Base-by-base conservation (phyloP, 2,888 invertebrate genomes). In the Hoplodrina ambigua region DNA sequence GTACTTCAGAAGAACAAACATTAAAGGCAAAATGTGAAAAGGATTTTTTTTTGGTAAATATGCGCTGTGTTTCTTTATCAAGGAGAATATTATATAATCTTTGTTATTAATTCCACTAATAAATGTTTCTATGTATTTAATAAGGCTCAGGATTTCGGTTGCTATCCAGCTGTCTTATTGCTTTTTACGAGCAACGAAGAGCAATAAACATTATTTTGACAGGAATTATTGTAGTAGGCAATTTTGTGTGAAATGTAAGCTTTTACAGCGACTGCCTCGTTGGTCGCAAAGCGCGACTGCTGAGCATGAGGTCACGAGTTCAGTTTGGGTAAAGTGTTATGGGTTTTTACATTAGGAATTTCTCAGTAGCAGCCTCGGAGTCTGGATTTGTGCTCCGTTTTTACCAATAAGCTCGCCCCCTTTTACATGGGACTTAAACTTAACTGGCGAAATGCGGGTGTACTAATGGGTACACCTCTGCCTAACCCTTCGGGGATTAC, bases 1-100 rank as follows among this genome's bases (percentile, higher is more conserved):
- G 52, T 30, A 65, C 49, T 60, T 19, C 46, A 62, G 50, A 49
- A 63, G 20, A 65, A 52, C 20, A 79, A 79, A 65, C 30, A 69
- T 56, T 62, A 49, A 52, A 49, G 2, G 46, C 30, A 62, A 59
- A 53, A 58, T 44, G 41, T 44, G 54, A 56, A 3, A 54, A 30
- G 25, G n/a, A 30, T 33, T 55, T 67, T 33, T 25, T n/a, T 49
- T 41, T 4, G 20, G n/a, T 17, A 2, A 6, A 37, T 41, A 1
- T 17, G 17, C 11, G 6, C 50, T 64, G 15, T 54, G 17, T 46
- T 55, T 15, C n/a, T 3, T 0, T 59, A 41, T 37, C 59, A 73
- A 75, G 41, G 55, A 60, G 55, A 75, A 57, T 66, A 53, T 30
- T 49, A 20, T 49, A 67, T 67, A 25, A 20, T 49, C 8, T 41